A percentile compares a stretch with the other conserved stretches of the same genome.
Evolutionary conservation across 1,140 invertebrate species (phyloP).

Genomic region (Drosophila punjabiensis): DNA sequence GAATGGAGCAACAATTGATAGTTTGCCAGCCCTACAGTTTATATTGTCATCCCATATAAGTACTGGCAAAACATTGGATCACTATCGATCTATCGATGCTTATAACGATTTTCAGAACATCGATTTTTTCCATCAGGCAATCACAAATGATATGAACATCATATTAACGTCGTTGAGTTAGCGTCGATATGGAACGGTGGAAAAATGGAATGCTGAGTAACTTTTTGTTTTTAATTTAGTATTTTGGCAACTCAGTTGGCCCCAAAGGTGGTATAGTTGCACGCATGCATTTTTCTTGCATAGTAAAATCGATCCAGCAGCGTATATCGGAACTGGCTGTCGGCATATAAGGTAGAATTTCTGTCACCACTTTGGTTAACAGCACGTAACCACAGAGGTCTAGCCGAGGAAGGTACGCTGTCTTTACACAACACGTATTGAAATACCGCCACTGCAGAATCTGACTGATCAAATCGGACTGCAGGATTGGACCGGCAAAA

Average conservation of each 20-base stretch:
- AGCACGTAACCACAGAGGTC: neutral
- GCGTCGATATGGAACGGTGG: too few relatives aligned
- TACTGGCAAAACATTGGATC: too few relatives aligned
- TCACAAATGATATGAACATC: too few relatives aligned
- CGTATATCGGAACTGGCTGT: neutral
- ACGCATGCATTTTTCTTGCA: neutral
- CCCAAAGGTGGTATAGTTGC: neutral
- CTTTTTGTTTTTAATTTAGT: too few relatives aligned
- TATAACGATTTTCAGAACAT: too few relatives aligned
- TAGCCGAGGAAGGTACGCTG: neutral
- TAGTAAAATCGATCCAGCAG: neutral
- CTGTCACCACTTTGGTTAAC: neutral
- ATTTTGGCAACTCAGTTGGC: neutral
- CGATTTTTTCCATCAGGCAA: too few relatives aligned
- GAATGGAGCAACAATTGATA: too few relatives aligned
- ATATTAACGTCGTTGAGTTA: too few relatives aligned
- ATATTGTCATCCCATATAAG: too few relatives aligned
- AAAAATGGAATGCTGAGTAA: too few relatives aligned
- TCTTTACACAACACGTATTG: neutral
- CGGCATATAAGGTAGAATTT: neutral
- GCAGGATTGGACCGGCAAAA: neutral
- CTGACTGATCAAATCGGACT: neutral
- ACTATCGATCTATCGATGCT: too few relatives aligned
- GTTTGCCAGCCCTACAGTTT: too few relatives aligned
- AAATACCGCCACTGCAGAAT: neutral